Base-by-base conservation (phyloP, 2,888 invertebrate species). In the Agrotis ipsilon region DNA sequence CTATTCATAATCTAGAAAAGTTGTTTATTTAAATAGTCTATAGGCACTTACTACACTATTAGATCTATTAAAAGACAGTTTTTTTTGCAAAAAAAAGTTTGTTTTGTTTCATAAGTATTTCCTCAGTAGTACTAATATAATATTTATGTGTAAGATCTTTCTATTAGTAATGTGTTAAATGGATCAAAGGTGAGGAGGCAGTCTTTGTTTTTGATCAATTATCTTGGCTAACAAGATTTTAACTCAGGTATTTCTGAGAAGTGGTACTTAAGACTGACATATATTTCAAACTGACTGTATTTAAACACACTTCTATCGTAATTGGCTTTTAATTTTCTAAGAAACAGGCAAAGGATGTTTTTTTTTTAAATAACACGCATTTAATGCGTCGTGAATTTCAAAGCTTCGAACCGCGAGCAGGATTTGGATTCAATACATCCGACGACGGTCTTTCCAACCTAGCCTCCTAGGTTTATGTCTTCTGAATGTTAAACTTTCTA, bases 161-260 rank as follows among this genome's bases (percentile, higher is more conserved):
- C 51, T 51, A 58, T 54, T 59, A 54, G 59, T 7, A 46, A 59
- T 45, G 13, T 32, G n/a, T 77, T 70, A 16, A 21, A 58, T 43
- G n/a, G 48, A 73, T 73, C 78, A 73, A 78, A 73, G 78, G 27
- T n/a, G 16, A 39, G 21, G n/a, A 57, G 55, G 72, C 43, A 55
- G 16, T 48, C 16, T 7, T 27, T 54, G 70, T 52, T 58, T 24
- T 72, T 21, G 27, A 3, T 52, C 57, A 68, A 51, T 58, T 68
- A 68, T 19, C 19, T 45, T 57, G 49, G 19, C 1, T 58, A 19
- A 13, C 24, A 6, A 43, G 9, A 1, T 49, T n/a, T 16, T 62
- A 18, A 43, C 74, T 27, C 11, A 27, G 5, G 18, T 21, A 14
- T 2, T 51, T 70, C 75, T 32, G 11, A 75, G 75, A 51, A 70